These are phyloP conservation scores for Epicauta chinensis DNA, from an alignment of 1,140 invertebrate species.

Conservation along the genomic window DNA sequence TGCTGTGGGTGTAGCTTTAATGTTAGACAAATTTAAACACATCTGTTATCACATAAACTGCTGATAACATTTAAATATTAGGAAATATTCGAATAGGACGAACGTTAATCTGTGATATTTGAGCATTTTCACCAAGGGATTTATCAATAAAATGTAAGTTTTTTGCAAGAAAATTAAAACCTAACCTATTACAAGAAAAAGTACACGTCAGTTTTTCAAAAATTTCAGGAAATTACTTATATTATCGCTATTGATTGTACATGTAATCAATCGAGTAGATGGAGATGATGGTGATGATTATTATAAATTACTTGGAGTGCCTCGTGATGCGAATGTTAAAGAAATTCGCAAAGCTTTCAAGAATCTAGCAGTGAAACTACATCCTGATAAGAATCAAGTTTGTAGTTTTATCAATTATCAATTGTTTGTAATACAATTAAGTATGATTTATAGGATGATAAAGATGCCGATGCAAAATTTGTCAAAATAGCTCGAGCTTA, in stretches of 20 bases:
- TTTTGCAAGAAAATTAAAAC: too few relatives aligned
- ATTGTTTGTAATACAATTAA: too few relatives aligned
- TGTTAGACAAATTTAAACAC: too few relatives aligned
- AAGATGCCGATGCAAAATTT: constrained; percentile 68
- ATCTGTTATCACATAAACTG: too few relatives aligned
- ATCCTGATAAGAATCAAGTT: constrained; percentile 82
- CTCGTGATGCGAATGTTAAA: constrained; percentile 60
- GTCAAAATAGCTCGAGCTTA: constrained; percentile 73
- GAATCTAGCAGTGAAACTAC: constrained; percentile 67
- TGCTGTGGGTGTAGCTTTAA: too few relatives aligned
- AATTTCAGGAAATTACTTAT: not conserved
- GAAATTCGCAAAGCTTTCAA: constrained; percentile 80
- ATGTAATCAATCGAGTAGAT: not conserved
- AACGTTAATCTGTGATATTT: too few relatives aligned
- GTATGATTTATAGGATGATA: constrained; percentile 54
- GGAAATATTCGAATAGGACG: too few relatives aligned
- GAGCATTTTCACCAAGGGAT: too few relatives aligned
- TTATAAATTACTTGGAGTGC: constrained; percentile 67
- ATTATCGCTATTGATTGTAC: not conserved
- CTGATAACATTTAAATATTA: too few relatives aligned
- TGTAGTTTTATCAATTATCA: constrained; percentile 18
- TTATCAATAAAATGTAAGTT: too few relatives aligned
- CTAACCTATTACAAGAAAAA: too few relatives aligned
- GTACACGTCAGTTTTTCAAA: too few relatives aligned
- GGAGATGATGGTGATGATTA: constrained; percentile 29